Percentiles rank a stretch among this genome's conserved stretches.
Evolutionary conservation across 2,113 vertebrate genomes (phyloP).

Genomic region (Orycteropus afer): DNA sequence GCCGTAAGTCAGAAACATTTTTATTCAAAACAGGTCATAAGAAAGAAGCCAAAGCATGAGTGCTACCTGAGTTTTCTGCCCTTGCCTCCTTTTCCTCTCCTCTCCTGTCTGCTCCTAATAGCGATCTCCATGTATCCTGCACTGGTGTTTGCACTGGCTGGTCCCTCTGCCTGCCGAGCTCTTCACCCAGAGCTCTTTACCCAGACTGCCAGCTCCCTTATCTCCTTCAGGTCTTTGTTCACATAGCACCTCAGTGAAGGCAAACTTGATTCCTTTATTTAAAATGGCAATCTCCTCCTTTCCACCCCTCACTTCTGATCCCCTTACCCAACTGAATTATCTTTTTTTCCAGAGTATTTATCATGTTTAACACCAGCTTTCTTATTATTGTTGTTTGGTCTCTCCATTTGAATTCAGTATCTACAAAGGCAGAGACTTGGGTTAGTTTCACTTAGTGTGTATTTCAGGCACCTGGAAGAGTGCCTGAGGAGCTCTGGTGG

Average conservation of each 20-base stretch:
- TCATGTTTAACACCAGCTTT: constrained; percentile 1
- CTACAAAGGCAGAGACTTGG: background rate
- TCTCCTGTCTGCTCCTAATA: background rate
- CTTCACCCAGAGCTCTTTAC: too few species aligned
- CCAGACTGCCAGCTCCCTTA: background rate
- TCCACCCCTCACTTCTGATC: background rate
- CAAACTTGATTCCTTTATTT: background rate
- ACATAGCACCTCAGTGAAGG: background rate
- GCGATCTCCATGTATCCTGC: background rate
- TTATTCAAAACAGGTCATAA: background rate
- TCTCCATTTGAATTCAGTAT: background rate
- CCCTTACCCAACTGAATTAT: background rate
- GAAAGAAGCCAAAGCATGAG: background rate
- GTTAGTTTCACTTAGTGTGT: background rate
- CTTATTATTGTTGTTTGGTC: background rate
- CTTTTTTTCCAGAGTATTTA: constrained; percentile 5
- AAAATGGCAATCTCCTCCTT: background rate
- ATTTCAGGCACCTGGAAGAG: background rate
- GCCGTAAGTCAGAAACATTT: constrained; percentile 30
- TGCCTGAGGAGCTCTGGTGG: too few species aligned
- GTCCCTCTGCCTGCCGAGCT: background rate
- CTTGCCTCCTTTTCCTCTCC: background rate
- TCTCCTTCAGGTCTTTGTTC: background rate
- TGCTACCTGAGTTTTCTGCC: background rate
- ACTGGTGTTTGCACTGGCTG: background rate